These are phyloP conservation scores for Bembecia ichneumoniformis DNA, from an alignment of 2,888 invertebrate genomes.

Conservation along the genomic window DNA sequence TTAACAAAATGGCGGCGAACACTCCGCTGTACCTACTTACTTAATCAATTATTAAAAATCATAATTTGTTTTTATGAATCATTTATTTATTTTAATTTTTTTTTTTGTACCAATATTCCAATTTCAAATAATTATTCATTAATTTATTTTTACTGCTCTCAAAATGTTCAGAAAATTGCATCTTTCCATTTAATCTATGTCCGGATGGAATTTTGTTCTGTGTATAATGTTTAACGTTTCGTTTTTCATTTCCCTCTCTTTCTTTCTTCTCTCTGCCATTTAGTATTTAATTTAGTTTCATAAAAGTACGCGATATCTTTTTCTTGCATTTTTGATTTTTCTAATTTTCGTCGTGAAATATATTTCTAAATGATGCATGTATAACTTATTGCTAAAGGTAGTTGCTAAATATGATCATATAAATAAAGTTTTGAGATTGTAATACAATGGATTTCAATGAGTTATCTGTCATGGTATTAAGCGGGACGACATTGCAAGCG, in stretches of 20 bases:
- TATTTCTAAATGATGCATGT: neutral
- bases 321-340: constrained; percentile 31
- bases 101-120: too few relatives aligned
- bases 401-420: constrained; percentile 14
- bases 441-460: constrained; percentile 28
- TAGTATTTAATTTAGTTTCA: neutral
- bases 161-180: too few relatives aligned
- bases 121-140: too few relatives aligned
- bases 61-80: too few relatives aligned
- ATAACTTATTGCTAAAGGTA: constrained; percentile 5
- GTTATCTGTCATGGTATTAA: constrained; percentile 47
- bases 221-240: too few relatives aligned
- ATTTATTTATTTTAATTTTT: too few relatives aligned
- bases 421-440: constrained; percentile 15
- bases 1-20: too few relatives aligned
- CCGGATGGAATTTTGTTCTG: too few relatives aligned
- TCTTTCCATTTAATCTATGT: too few relatives aligned
- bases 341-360: constrained; percentile 27
- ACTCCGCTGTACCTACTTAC: too few relatives aligned
- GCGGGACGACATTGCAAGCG: constrained; percentile 51
- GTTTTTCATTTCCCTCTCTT: constrained; percentile 39
- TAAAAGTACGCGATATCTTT: constrained; percentile 22
- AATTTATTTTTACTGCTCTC: too few relatives aligned
- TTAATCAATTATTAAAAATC: too few relatives aligned
- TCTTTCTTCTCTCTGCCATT: constrained; percentile 29